Evolutionary conservation across 2,797 vertebrate species (phyloP), one percentile per base, ranked within the genome.

Genomic region (Rhinogobio ventralis): DNA sequence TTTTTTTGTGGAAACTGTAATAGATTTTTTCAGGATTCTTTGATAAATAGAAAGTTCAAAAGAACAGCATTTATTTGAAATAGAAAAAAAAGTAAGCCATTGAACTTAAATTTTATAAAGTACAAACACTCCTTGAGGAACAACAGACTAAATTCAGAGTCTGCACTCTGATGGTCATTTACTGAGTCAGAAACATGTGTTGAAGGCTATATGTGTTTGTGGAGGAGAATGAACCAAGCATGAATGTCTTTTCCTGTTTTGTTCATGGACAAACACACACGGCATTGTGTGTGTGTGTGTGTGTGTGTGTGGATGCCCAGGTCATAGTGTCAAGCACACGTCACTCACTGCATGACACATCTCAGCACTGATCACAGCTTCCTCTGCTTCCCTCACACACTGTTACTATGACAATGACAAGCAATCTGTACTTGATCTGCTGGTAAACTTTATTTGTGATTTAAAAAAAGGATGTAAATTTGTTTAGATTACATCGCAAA

Each of bases 361-460:
- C 64, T 42, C 71, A 81, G 72, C 62, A 81, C 28, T 51, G 42
- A 83, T 19, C 72, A 33, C 67, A 77, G 53, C 64, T 73, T 84
- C 67, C 81, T 75, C 80, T 74, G 57, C 68, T 67, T 86, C 25
- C 10, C 68, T 72, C 60, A 71, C 60, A 69, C 3, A 0, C 49
- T 53, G 62, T 28, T 78, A 28, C 81, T n/a, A 84, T 79, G 67
- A 84, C 82, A 82, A 82, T 83, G 45, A 77, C 36, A 74, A 82
- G 77, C 62, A 83, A 73, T 67, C 30, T 64, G 45, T 45, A 69
- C 33, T 86, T 57, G 17, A 69, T 30, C 71, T 79, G 68, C 68
- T 53, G n/a, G 57, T 45, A 46, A 85, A 89, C 67, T 55, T 64
- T 81, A 25, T 5, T 39, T 8, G 3, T 8, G 5, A 8, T 39